Percentiles rank a stretch among this genome's conserved stretches.
phyloP scores from a whole-genome alignment of 2,113 vertebrate species.

The Apistogramma diplotaenia region DNA sequence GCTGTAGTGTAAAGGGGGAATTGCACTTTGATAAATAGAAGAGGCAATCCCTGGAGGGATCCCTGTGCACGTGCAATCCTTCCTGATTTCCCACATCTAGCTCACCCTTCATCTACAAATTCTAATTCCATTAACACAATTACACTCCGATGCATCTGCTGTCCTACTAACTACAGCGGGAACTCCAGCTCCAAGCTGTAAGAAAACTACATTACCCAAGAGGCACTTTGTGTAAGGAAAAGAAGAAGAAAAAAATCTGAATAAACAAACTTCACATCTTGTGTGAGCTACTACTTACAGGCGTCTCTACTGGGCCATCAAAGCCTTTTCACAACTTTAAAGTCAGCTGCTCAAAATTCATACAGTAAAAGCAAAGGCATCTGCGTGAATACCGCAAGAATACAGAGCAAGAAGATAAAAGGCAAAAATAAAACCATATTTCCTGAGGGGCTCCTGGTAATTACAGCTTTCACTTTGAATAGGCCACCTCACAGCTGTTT shows the following conservation, averaged over 20 bases:
- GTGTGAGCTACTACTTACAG: neutral
- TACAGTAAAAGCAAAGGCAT: conserved; percentile 6
- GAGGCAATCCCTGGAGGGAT: conserved; percentile 39
- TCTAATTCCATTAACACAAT: conserved; percentile 55
- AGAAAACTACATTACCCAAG: conserved; percentile 40
- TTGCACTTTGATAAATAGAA: conserved; percentile 55
- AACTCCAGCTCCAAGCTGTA: conserved; percentile 1
- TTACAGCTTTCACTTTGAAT: conserved; percentile 50
- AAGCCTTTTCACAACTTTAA: conserved; percentile 21
- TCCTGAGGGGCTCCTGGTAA: conserved; percentile 46
- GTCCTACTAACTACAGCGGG: conserved; percentile 16
- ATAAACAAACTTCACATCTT: neutral
- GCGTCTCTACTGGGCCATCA: neutral
- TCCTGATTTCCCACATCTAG: conserved; percentile 32
- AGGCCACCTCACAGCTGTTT: conserved; percentile 49
- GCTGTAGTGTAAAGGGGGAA: neutral
- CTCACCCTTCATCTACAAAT: conserved; percentile 42
- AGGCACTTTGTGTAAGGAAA: neutral
- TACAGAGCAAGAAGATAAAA: conserved; percentile 19
- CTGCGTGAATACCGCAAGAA: conserved; percentile 17
- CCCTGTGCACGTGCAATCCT: neutral
- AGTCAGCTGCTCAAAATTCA: conserved; percentile 1
- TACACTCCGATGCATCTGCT: conserved; percentile 16
- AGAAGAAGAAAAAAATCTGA: rapidly evolving
- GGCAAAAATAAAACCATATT: conserved; percentile 32